A percentile compares a stretch with the other conserved stretches of the same genome.
Evolutionary conservation across 2,888 invertebrate genomes (phyloP).

Genomic region (Hirtodrosophila alboralis): DNA sequence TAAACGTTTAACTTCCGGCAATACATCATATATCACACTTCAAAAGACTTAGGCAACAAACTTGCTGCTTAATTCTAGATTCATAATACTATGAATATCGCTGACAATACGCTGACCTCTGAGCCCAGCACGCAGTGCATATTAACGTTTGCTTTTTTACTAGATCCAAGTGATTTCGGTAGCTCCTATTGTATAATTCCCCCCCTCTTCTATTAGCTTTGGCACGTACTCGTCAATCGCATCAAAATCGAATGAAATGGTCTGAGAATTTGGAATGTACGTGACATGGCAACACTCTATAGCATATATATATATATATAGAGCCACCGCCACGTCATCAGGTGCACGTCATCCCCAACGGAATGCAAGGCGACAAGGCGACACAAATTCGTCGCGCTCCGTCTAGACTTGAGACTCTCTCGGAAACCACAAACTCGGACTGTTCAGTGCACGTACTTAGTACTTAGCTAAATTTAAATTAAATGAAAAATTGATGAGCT

Average conservation of each 20-base stretch:
- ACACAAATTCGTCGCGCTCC: conserved; percentile 71
- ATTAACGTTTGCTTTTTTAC: too few species aligned
- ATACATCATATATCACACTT: conserved; percentile 34
- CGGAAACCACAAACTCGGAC: conserved; percentile 6
- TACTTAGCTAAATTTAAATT: conserved; percentile 70
- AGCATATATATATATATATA: too few species aligned
- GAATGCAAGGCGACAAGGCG: conserved; percentile 77
- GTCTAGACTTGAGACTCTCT: conserved; percentile 19
- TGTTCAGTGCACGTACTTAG: conserved; percentile 37
- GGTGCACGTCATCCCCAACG: conserved; percentile 66
- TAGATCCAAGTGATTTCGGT: conserved; percentile 5
- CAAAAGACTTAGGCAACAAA: conserved; percentile 75
- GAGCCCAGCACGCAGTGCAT: too few species aligned
- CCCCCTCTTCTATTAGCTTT: conserved; percentile 42
- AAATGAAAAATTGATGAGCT: conserved; percentile 80
- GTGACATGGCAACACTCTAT: conserved; percentile 34
- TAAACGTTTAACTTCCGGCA: conserved; percentile 55
- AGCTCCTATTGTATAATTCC: neutral
- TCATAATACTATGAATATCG: conserved; percentile 11
- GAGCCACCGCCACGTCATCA: conserved; percentile 31
- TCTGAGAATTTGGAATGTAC: conserved; percentile 39
- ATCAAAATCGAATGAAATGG: conserved; percentile 33
- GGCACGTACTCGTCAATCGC: conserved; percentile 57
- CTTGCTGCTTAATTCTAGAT: conserved; percentile 45
- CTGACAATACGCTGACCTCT: conserved; percentile 43